Evolutionary conservation across 2,888 invertebrate species (phyloP), one percentile per base, ranked within the genome.

Genomic region (Rapana venosa): DNA sequence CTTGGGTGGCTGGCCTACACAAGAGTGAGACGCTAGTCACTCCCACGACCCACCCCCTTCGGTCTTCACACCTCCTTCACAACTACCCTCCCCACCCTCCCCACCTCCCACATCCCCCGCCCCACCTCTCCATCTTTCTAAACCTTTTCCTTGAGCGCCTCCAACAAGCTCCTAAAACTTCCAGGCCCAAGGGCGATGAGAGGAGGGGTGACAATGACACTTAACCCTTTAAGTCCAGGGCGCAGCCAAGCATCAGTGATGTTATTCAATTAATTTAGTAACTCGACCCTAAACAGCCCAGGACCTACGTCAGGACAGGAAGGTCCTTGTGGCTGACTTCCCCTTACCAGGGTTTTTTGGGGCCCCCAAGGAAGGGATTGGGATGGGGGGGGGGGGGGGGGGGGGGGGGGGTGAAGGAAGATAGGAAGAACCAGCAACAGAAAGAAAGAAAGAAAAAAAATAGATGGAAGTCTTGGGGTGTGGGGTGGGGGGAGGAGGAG

Each of bases 201-300:
- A 47, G 47, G 47, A 47, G 47, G 47, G 47, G 47, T 47, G 47
- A 47, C 47, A 47, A 47, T 47, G 47, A 47, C 47, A 47, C 47
- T 47, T 47, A 47, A 47, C 47, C 47, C 47, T 47, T 47, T 8
- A 47, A 47, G 47, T 47, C 47, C 47, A n/a, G 5, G 74, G n/a
- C n/a, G 74, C 74, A 74, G 74, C 8, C 26, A 22, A 15, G 56
- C 47, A 17, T 30, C 20, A 6, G 32, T 61, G 56, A 32, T 58
- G 66, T 58, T 61, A 56, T 61, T 86, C 86, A 30, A 66, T 58
- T 86, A 86, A 61, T 56, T 86, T 66, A 58, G 86, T 86, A 86
- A 86, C 86, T 86, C 58, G 86, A 58, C 35, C 8, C 47, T 22
- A 47, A n/a, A 79, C 30, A 79, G n/a, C 17, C 61, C 15, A 61